Percentiles rank a stretch among this genome's conserved stretches.
Evolutionary conservation across 1,140 invertebrate genomes (phyloP).

Genomic region (Drosophila insularis): DNA sequence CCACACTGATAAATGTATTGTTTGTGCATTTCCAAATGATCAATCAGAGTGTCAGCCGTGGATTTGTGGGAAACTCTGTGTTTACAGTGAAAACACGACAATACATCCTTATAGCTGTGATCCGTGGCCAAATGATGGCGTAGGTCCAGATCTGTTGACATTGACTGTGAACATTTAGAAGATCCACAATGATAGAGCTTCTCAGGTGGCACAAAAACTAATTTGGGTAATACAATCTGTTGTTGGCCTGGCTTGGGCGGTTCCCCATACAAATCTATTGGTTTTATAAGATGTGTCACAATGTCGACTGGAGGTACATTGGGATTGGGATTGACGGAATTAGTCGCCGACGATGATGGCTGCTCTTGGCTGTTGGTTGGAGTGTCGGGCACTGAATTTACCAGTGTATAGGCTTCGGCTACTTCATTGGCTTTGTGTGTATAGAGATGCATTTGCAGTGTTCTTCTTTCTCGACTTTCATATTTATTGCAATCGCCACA

Average conservation of each 20-base stretch:
- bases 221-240: not conserved
- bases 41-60: slow-evolving; percentile 7
- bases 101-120: slow-evolving; percentile 26
- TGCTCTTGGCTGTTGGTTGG: too few species aligned
- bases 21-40: slow-evolving; percentile 49
- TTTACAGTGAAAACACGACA: slow-evolving; percentile 38
- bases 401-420: slow-evolving; percentile 11
- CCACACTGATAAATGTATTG: slow-evolving; percentile 62
- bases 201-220: slow-evolving; percentile 29
- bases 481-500: slow-evolving; percentile 39
- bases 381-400: not conserved
- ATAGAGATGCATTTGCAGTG: slow-evolving; percentile 23
- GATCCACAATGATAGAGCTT: slow-evolving; percentile 40
- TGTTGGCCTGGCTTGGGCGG: not conserved
- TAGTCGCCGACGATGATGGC: too few species aligned
- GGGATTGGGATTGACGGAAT: too few species aligned
- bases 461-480: not conserved
- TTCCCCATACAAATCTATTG: not conserved
- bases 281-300: not conserved
- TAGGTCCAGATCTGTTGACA: slow-evolving; percentile 14
- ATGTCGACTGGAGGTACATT: not conserved
- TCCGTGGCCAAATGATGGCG: slow-evolving; percentile 10
- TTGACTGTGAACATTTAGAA: not conserved
- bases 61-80: not conserved
- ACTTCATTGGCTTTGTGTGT: slow-evolving; percentile 20